Base-by-base conservation (phyloP, 2,113 vertebrate genomes). In the Atractosteus spatula region DNA sequence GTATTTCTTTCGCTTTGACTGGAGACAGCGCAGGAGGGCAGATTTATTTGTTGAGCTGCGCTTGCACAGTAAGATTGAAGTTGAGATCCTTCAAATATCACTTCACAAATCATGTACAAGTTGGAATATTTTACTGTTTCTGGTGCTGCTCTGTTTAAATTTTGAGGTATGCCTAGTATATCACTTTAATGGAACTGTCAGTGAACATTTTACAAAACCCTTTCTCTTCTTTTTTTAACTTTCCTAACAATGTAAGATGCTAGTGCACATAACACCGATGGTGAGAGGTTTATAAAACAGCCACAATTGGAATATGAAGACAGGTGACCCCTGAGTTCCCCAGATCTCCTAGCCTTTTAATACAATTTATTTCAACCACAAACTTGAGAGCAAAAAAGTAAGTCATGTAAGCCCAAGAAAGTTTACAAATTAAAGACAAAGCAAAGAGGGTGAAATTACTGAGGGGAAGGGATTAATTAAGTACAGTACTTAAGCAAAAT, bases 41-140 rank as follows among this genome's bases (percentile, higher is more conserved):
- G 94, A 95, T 96, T 96, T 94, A 96, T 96, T 84, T 89, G 80
- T 88, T 85, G 71, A 90, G 90, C 87, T 92, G 90, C 93, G 87
- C 94, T 92, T 94, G 89, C 93, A 92, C 92, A 86, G 94, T 90
- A 92, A 95, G 93, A 96, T 95, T 93, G 94, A 95, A 94, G 91
- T 94, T 92, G 89, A 91, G 94, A 94, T 94, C 93, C 92, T 94
- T 94, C 94, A 92, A 91, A 92, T 95, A 89, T 93, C 91, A 93
- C 92, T 93, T 93, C 93, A 94, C 94, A 96, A 96, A 96, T 95
- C 94, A 93, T 90, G 91, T 89, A 91, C 88, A 55, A 89, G 89
- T 88, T 88, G 88, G 91, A 94, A 92, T 93, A 92, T 96, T 95
- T 94, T 94, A 94, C 91, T 90, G 83, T 93, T 91, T 92, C 92